Evolutionary conservation across 2,888 invertebrate species (phyloP), one percentile per base, ranked within the genome.

Genomic region (Stenotaenia linearis): DNA sequence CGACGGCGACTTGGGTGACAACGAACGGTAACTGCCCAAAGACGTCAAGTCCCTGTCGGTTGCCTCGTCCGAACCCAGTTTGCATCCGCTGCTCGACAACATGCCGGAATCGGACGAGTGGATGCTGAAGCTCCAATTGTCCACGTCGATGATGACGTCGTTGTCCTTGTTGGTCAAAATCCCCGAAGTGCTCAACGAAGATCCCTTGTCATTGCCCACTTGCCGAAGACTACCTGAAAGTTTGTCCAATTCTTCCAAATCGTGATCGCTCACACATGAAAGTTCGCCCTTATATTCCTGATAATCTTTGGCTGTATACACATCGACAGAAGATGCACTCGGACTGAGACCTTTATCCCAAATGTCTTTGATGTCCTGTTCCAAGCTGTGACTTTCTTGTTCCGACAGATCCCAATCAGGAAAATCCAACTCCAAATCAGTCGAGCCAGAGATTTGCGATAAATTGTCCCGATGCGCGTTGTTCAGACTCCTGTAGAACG

Each of bases 401-500:
- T 80, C 80, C n/a, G 77, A 76, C 75, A 80, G n/a, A 45, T 80
- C 80, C 80, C 80, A 80, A 28, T 80, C 80, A 10, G 79, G 81
- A 30, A 80, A 93, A 81, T 92, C 93, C 82, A 94, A 87, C 83
- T 94, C 93, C 77, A 92, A 92, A 81, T 84, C 84, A 15, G 81
- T 81, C 9, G 82, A 80, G 77, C 80, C 83, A 15, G 82, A 81
- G 7, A 83, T 80, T 75, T 83, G 82, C 0, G 83, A 82, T 18
- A 83, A 81, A 80, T 83, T 83, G 80, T 95, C 94, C 78, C 95
- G 89, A 86, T 95, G 95, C 56, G 94, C 94, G 86, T 93, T 93
- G 87, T 95, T 95, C 75, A 95, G 88, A 84, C 93, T 94, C 83
- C 93, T 91, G 86, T 95, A 95, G 86, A 95, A 95, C 28, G 93